These are phyloP conservation scores for Delia radicum DNA, from an alignment of 1,140 invertebrate species.

Conservation along the genomic window DNA sequence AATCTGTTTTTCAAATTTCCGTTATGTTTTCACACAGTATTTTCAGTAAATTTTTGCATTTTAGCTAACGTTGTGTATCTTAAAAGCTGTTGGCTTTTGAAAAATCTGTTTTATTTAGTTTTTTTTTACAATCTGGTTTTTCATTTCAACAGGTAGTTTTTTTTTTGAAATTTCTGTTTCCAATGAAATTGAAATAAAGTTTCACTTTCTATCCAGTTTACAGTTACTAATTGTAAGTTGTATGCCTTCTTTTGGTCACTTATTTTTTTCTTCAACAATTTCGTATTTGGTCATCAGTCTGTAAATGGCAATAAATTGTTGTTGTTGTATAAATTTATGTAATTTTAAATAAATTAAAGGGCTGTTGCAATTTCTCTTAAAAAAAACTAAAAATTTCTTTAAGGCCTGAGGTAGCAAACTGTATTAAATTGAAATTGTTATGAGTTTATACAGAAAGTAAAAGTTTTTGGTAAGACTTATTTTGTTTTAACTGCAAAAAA, in stretches of 20 bases:
- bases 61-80: too few species aligned
- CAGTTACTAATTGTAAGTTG: neutral
- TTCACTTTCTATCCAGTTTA: conserved; percentile 4
- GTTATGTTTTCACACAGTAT: too few species aligned
- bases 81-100: too few species aligned
- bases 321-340: conserved; percentile 1
- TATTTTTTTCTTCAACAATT: neutral
- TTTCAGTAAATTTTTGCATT: too few species aligned
- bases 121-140: neutral
- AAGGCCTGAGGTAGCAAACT: neutral
- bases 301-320: neutral
- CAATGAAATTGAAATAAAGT: neutral
- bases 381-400: neutral
- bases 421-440: neutral
- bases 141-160: neutral
- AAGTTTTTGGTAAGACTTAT: neutral
- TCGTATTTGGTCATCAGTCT: neutral
- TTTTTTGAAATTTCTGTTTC: neutral
- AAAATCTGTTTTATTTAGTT: neutral
- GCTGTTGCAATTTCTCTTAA: neutral
- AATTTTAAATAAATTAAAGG: neutral
- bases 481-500: neutral
- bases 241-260: neutral
- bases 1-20: too few species aligned
- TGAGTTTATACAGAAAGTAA: neutral